Conservation (phyloP, 2,113 vertebrate genomes). For the Atlantisia rogersi region DNA sequence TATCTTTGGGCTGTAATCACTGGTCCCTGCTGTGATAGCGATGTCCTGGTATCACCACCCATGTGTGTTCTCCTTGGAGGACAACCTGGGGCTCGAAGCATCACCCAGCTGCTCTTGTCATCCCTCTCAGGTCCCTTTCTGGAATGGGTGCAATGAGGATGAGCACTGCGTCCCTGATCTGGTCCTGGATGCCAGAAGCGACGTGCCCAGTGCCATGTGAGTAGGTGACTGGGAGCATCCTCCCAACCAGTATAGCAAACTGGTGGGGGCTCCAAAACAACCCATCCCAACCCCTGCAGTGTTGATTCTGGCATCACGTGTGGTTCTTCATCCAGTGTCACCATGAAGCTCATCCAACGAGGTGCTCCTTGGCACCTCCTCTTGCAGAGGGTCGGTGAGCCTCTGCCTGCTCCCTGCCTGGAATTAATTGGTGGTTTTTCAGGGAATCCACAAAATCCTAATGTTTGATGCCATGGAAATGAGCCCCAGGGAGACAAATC, state of each 20-base stretch:
- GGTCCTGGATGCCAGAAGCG: slow-evolving; percentile 84
- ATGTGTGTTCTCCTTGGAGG: background rate
- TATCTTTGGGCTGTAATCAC: background rate
- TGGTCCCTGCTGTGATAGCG: accelerated
- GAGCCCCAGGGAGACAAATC: background rate
- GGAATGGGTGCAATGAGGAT: slow-evolving; percentile 96
- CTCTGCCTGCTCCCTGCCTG: background rate
- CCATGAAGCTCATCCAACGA: background rate
- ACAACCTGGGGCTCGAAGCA: accelerated
- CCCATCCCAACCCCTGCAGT: accelerated
- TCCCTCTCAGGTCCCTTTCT: slow-evolving; percentile 88
- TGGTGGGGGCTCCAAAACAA: background rate
- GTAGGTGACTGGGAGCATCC: background rate
- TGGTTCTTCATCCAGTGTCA: background rate
- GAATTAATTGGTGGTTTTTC: background rate
- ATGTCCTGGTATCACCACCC: accelerated
- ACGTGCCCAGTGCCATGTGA: slow-evolving; percentile 88
- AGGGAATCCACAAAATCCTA: background rate
- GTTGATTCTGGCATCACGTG: accelerated
- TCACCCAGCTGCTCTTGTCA: accelerated
- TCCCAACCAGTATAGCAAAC: background rate
- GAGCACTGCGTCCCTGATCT: slow-evolving; percentile 93
- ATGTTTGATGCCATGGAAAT: background rate
- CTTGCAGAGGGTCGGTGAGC: background rate
- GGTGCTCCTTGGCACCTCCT: background rate